Base-by-base conservation (phyloP, 35 echinoderm and acorn worm genomes). In the Ptychodera flava region DNA sequence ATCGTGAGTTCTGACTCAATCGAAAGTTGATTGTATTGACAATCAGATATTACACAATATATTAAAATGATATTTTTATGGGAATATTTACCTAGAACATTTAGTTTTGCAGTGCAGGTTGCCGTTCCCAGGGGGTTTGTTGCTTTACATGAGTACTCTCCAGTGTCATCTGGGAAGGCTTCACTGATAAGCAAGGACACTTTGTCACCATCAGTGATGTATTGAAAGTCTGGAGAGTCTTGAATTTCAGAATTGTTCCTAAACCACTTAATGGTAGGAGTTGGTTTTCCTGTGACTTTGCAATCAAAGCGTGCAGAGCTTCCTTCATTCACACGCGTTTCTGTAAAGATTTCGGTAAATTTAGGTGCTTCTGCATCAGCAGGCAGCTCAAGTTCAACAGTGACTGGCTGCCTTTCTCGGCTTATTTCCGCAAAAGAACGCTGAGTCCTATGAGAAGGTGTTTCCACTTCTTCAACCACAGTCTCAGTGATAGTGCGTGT, bases 171-270 rank as follows among this genome's bases (percentile, higher is more conserved):
- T 38, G 90, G 96, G 35, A 90, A 86, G 0, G 91, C 91, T 0
- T 92, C 90, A 27, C 83, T 94, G 38, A 98, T 92, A 31, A 92
- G 64, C 85, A 99, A 83, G 0, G 90, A 94, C 22, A 99, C 93
- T 35, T 89, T 85, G 36, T 99, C 91, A 29, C 90, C 96, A 78
- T 99, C 90, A 82, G 94, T 89, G 16, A 92, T 78, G 29, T 99
- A 99, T 79, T 94, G 96, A 81, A 92, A 99, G 77, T 99, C 93
- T 36, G 93, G 90, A 33, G 96, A 99, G 33, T 99, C 91, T 77
- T 52, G 80, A 35, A 99, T 90, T 16, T 89, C 81, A 76, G 91
- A 81, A 78, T 99, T 86, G 36, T 92, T 86, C 85, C 88, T 94
- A 35, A 84, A 89, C 96, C 96, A 99, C 0, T 85, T 92, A 36